Evolutionary conservation across 2,888 invertebrate species (phyloP).

Genomic region (Drosophila fulvimacula): DNA sequence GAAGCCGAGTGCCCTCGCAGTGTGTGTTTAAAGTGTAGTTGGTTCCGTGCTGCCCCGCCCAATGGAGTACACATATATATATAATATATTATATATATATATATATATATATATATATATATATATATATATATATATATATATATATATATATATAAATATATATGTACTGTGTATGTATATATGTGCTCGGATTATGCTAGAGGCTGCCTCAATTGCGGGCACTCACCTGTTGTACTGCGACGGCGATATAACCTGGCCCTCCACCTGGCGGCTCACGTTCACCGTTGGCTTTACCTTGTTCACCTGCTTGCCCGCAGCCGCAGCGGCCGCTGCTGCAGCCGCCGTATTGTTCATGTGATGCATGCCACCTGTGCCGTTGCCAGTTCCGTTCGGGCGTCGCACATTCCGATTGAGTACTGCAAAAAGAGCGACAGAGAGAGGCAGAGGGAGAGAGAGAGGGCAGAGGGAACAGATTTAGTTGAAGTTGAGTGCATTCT

Average conservation of each 20-base stretch:
- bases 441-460: conserved; percentile 1
- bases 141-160: conserved; percentile 7
- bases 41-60: conserved; percentile 39
- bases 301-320: conserved; percentile 90
- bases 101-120: conserved; percentile 7
- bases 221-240: conserved; percentile 87
- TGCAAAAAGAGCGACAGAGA: conserved; percentile 84
- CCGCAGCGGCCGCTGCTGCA: conserved; percentile 82
- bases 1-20: conserved; percentile 58
- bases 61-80: conserved; percentile 24
- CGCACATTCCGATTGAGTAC: conserved; percentile 93
- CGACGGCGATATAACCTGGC: conserved; percentile 89
- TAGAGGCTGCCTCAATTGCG: conserved; percentile 7
- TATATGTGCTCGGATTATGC: conserved; percentile 27
- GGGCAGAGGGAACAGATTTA: background rate
- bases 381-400: conserved; percentile 83
- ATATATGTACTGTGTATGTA: background rate
- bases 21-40: conserved; percentile 48
- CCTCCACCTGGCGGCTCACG: conserved; percentile 91
- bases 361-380: conserved; percentile 74
- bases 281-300: conserved; percentile 95
- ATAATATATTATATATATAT: conserved; percentile 3
- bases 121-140: conserved; percentile 11
- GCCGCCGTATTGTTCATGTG: conserved; percentile 88
- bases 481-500: conserved; percentile 15